phyloP scores from a whole-genome alignment of 2,113 vertebrate species.

The Amphiprion ocellaris region DNA sequence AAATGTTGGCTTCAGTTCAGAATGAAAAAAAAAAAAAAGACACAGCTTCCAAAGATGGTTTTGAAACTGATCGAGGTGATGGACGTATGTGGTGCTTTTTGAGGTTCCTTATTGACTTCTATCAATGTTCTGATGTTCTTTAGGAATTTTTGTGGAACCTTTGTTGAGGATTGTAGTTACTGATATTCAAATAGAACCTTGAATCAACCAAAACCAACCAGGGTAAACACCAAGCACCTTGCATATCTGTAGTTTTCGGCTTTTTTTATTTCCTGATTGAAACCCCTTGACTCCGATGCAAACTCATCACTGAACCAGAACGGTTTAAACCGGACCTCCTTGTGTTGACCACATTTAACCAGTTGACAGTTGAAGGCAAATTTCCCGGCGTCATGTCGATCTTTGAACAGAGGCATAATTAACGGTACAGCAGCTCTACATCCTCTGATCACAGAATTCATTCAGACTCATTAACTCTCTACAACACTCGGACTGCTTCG shows the following conservation, averaged over 20 bases:
- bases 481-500: constrained; percentile 22
- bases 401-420: constrained; percentile 46
- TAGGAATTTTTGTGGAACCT: too few species aligned
- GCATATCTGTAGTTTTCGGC: background rate
- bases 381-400: constrained; percentile 27
- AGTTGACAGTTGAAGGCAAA: constrained; percentile 4
- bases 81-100: too few species aligned
- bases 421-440: constrained; percentile 20
- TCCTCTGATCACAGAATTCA: constrained; percentile 55
- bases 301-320: background rate
- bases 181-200: too few species aligned
- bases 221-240: too few species aligned
- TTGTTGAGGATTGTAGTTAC: too few species aligned
- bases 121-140: too few species aligned
- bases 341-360: constrained; percentile 6
- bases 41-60: too few species aligned
- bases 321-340: background rate
- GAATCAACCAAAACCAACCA: too few species aligned
- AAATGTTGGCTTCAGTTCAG: too few species aligned
- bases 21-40: too few species aligned
- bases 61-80: too few species aligned
- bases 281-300: background rate
- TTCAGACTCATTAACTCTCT: constrained; percentile 47
- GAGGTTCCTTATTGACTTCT: too few species aligned
- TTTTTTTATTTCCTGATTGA: background rate